Conservation (phyloP, 2,888 invertebrate species). For the Balanococcus diminutus region DNA sequence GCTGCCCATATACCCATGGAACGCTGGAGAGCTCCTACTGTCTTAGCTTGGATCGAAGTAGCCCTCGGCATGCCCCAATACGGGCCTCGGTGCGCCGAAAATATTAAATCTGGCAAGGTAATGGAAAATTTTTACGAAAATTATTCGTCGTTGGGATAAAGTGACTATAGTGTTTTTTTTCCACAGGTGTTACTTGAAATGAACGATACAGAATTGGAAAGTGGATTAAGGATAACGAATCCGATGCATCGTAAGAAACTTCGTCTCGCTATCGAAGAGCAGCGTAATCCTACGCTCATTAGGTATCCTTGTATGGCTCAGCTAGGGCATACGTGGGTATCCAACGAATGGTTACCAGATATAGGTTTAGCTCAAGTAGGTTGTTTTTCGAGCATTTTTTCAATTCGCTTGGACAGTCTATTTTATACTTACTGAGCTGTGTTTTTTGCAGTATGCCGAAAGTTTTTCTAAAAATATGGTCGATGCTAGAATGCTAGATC, state of each 20-base stretch:
- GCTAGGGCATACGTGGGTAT: slow-evolving; percentile 91
- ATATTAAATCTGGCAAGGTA: slow-evolving; percentile 94
- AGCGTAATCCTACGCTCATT: slow-evolving; percentile 83
- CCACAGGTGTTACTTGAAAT: slow-evolving; percentile 85
- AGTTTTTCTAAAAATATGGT: slow-evolving; percentile 87
- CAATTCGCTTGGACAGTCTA: too few relatives aligned
- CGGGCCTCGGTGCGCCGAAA: slow-evolving; percentile 86
- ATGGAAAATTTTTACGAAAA: background rate
- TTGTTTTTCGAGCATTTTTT: slow-evolving; percentile 20
- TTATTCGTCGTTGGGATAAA: background rate
- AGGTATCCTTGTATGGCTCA: slow-evolving; percentile 86
- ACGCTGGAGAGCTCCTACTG: slow-evolving; percentile 90
- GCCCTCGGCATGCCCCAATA: slow-evolving; percentile 94
- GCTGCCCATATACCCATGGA: slow-evolving; percentile 84
- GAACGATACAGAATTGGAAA: slow-evolving; percentile 88
- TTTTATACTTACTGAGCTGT: background rate
- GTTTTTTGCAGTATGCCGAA: slow-evolving; percentile 75
- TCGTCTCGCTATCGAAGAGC: slow-evolving; percentile 90
- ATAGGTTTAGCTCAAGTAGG: slow-evolving; percentile 80
- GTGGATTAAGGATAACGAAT: slow-evolving; percentile 87
- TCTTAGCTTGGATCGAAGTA: slow-evolving; percentile 92
- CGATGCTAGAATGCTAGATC: slow-evolving; percentile 91
- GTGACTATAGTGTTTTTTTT: background rate
- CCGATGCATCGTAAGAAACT: slow-evolving; percentile 93
- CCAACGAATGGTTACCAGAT: slow-evolving; percentile 90